These are phyloP conservation scores for Drosophila lacteicornis DNA, from an alignment of 1,140 invertebrate species.

Conservation along the genomic window DNA sequence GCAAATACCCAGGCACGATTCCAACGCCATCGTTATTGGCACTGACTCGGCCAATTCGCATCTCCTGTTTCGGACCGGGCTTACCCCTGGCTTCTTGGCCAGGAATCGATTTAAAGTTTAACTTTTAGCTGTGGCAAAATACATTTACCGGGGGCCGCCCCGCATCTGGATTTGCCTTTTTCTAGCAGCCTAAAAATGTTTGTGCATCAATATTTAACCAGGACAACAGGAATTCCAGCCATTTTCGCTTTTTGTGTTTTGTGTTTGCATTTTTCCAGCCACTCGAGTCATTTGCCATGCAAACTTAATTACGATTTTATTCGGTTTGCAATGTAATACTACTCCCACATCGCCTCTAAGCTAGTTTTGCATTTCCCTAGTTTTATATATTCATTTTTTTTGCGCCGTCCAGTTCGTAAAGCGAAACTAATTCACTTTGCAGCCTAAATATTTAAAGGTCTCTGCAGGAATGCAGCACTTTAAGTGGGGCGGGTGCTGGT, in stretches of 20 bases:
- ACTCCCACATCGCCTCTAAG: conserved; percentile 25
- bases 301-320: conserved; percentile 80
- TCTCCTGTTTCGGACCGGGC: not conserved
- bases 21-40: conserved; percentile 19
- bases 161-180: conserved; percentile 16
- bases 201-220: conserved; percentile 39
- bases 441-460: conserved; percentile 66
- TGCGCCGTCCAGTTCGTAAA: conserved; percentile 28
- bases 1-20: conserved; percentile 44
- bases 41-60: conserved; percentile 29
- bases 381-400: conserved; percentile 1
- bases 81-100: conserved; percentile 7
- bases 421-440: conserved; percentile 62
- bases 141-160: conserved; percentile 11
- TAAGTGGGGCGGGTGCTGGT: conserved; percentile 17
- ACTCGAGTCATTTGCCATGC: conserved; percentile 76
- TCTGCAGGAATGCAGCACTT: conserved; percentile 15
- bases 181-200: conserved; percentile 22
- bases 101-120: conserved; percentile 60
- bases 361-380: conserved; percentile 44
- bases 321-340: conserved; percentile 53
- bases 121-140: conserved; percentile 55
- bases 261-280: conserved; percentile 46
- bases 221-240: conserved; percentile 19
- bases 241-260: conserved; percentile 22